Evolutionary conservation across 2,113 vertebrate species (phyloP), one percentile per base, ranked within the genome.

Genomic region (Vombatus ursinus): DNA sequence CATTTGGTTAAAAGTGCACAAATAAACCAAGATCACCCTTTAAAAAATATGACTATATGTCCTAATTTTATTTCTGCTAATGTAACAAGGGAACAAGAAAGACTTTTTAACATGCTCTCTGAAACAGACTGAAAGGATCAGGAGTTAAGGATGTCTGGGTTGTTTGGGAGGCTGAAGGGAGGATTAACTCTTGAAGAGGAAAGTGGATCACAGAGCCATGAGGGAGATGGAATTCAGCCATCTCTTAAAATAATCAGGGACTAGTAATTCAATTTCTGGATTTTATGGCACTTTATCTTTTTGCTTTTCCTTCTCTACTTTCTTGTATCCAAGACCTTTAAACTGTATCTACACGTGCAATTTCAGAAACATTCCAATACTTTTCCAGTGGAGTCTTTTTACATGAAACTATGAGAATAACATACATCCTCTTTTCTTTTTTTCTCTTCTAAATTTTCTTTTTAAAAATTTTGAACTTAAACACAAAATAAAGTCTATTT

Each of bases 181-280:
- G 0, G 24, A 90, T 50, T 90, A 52, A 50, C 25, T 57, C 24
- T 92, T 96, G 50, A 92, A 77, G 92, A 28, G 89, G 89, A 94
- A 96, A 95, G 44, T 25, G 94, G 94, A 96, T 89, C 3, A 22
- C 23, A 95, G 61, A 95, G 3, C 22, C 23, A 25, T 28, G 90
- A 94, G 52, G 93, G 90, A 90, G 4, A 8, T 52, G 91, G 89
- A 96, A 91, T 57, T 77, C 28, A 94, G 12, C 4, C 48, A 50
- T 94, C 89, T 91, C n/a, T 77, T 77, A 84, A 96, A 61, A 90
- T 95, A 53, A 89, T 92, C 54, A 94, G 52, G 28, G 8, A 54
- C 57, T 91, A 5, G 7, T 84, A 84, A 84, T 84, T 84, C n/a
- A 22, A 84, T 84, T 44, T 84, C n/a, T 84, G n/a, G n/a, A 84